These are phyloP conservation scores for Cryptotis parvus DNA, from an alignment of 2,113 vertebrate species.

Conservation along the genomic window DNA sequence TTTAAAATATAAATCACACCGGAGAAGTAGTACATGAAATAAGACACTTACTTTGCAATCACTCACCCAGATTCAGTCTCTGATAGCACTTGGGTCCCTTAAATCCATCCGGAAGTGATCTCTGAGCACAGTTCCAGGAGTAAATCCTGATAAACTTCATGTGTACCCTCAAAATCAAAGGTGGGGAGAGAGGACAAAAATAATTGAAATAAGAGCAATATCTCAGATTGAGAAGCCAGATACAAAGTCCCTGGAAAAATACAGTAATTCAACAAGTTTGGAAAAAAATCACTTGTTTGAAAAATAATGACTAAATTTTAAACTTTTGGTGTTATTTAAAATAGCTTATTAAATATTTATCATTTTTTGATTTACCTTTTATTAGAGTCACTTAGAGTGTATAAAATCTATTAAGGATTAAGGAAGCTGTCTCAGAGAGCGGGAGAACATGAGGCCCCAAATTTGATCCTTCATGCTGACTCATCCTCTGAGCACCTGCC, in stretches of 20 bases:
- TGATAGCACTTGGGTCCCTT: too few species aligned
- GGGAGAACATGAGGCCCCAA: too few species aligned
- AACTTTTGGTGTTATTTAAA: neutral
- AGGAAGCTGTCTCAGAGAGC: too few species aligned
- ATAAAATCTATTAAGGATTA: neutral
- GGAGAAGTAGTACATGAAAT: too few species aligned
- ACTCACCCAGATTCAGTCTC: too few species aligned
- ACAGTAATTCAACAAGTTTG: neutral
- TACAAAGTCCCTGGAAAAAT: neutral
- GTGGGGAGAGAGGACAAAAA: neutral
- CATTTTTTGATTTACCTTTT: neutral
- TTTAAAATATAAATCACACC: too few species aligned
- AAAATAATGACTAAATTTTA: neutral
- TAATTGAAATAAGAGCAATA: neutral
- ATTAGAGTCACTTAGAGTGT: neutral
- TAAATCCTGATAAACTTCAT: too few species aligned
- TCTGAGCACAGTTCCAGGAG: too few species aligned
- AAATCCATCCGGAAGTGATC: too few species aligned
- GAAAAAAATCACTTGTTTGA: conserved; percentile 11
- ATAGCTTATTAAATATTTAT: neutral
- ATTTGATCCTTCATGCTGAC: too few species aligned
- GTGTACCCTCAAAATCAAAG: too few species aligned
- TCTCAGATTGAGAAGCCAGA: neutral
- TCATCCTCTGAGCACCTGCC: too few species aligned
- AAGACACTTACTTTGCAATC: neutral